phyloP scores from a whole-genome alignment of 2,113 vertebrate genomes.

The Chaetodon trifascialis region DNA sequence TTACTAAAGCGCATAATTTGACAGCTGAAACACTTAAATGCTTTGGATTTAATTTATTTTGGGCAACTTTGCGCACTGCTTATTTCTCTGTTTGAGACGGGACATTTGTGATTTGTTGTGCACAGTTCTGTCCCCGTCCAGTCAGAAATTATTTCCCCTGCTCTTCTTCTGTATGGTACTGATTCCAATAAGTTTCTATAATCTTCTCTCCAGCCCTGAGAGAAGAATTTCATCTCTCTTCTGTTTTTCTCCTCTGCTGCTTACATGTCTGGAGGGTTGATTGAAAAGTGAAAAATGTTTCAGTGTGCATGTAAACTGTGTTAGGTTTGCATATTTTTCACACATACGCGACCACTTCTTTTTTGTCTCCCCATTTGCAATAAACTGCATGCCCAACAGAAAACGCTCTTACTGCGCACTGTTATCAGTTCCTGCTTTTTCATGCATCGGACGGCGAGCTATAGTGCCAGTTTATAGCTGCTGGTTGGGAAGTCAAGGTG shows the following conservation, averaged over 20 bases:
- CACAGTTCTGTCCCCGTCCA: conserved; percentile 36
- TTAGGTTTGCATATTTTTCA: conserved; percentile 47
- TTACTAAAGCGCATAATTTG: conserved; percentile 37
- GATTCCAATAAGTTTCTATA: conserved; percentile 59
- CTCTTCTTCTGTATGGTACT: conserved; percentile 31
- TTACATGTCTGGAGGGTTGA: conserved; percentile 53
- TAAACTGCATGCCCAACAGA: conserved; percentile 54
- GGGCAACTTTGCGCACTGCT: conserved; percentile 28
- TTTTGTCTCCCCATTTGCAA: conserved; percentile 55
- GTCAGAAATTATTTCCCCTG: conserved; percentile 29
- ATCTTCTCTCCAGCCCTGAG: conserved; percentile 37
- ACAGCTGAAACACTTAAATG: conserved; percentile 36
- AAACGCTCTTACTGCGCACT: conserved; percentile 23
- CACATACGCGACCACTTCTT: background rate
- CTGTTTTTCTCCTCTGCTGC: conserved; percentile 52
- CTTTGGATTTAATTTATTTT: conserved; percentile 40
- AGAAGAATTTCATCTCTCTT: conserved; percentile 48
- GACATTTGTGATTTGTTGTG: conserved; percentile 59
- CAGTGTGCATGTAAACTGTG: conserved; percentile 15
- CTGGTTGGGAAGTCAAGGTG: conserved; percentile 32
- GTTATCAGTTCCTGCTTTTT: conserved; percentile 25
- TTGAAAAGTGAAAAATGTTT: conserved; percentile 69
- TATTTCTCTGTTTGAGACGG: conserved; percentile 19
- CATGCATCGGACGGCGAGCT: background rate
- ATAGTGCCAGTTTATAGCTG: conserved; percentile 28